These are phyloP conservation scores for Venustoraphidia nigricollis DNA, from an alignment of 2,888 invertebrate genomes.

Conservation along the genomic window DNA sequence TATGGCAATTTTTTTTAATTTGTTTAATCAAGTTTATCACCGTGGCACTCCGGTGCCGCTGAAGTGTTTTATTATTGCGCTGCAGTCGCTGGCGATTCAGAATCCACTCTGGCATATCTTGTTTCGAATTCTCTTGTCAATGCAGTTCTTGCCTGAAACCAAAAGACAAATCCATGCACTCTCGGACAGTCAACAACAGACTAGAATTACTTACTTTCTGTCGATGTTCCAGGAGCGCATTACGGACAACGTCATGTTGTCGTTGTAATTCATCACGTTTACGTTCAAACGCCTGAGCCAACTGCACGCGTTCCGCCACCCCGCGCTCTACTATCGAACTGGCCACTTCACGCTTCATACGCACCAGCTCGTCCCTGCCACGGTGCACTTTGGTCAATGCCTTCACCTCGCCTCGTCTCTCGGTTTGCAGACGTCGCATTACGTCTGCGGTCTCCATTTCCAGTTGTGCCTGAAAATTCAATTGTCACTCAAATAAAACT, in stretches of 20 bases:
- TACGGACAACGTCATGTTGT: conserved; percentile 62
- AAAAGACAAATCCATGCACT: conserved; percentile 2
- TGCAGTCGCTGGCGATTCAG: conserved; percentile 14
- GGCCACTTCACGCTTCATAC: conserved; percentile 73
- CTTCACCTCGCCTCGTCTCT: conserved; percentile 78
- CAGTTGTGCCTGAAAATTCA: conserved; percentile 31
- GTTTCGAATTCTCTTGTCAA: conserved; percentile 27
- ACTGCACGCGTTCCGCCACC: conserved; percentile 72
- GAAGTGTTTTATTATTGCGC: too few species aligned
- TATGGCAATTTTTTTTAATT: too few species aligned
- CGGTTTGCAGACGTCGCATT: conserved; percentile 66
- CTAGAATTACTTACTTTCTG: conserved; percentile 31
- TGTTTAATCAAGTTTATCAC: too few species aligned
- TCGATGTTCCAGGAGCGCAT: conserved; percentile 49
- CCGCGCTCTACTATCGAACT: conserved; percentile 74
- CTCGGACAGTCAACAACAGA: background rate
- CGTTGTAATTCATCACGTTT: conserved; percentile 60
- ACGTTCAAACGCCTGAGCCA: conserved; percentile 61
- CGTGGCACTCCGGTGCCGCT: too few species aligned
- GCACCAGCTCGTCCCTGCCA: conserved; percentile 78
- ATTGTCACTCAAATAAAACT: conserved; percentile 7
- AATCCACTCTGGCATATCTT: conserved; percentile 24
- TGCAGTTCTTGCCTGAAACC: conserved; percentile 24
- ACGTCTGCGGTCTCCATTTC: conserved; percentile 59
- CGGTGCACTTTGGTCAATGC: conserved; percentile 71